phyloP scores from a whole-genome alignment of 2,797 vertebrate species.

The Phylloscopus collybita region DNA sequence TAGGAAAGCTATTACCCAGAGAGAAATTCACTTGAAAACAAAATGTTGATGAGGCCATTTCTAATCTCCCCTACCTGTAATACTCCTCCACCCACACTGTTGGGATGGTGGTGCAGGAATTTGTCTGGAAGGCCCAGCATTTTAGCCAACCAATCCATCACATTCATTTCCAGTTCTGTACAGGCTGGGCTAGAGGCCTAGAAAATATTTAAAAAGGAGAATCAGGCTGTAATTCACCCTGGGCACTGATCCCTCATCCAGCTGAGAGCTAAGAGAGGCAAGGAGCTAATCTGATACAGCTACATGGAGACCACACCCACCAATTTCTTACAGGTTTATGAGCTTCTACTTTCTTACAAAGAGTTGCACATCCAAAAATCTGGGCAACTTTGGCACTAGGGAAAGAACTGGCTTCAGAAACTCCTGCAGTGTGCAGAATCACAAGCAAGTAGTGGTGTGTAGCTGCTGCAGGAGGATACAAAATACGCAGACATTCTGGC shows the following conservation, averaged over 20 bases:
- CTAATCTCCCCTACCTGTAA: constrained; percentile 83
- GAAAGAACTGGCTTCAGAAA: background rate
- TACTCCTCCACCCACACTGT: constrained; percentile 90
- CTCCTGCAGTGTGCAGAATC: background rate
- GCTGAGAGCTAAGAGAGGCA: background rate
- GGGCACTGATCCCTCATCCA: rapidly evolving
- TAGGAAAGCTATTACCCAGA: background rate
- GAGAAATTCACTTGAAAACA: background rate
- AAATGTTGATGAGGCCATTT: background rate
- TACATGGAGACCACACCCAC: background rate
- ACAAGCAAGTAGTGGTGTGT: background rate
- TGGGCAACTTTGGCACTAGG: background rate
- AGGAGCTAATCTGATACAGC: background rate
- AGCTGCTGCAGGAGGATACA: background rate
- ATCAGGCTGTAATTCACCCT: background rate
- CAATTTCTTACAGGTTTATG: background rate
- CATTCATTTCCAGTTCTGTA: constrained; percentile 94
- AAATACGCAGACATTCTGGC: background rate
- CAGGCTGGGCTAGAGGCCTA: constrained; percentile 95
- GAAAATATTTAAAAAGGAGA: background rate
- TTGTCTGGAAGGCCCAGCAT: constrained; percentile 91
- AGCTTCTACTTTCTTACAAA: background rate
- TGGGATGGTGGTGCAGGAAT: constrained; percentile 89
- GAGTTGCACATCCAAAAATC: background rate
- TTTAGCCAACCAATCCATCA: constrained; percentile 97